Evolutionary conservation across 2,113 vertebrate species (phyloP).

Genomic region (Otolemur garnettii): DNA sequence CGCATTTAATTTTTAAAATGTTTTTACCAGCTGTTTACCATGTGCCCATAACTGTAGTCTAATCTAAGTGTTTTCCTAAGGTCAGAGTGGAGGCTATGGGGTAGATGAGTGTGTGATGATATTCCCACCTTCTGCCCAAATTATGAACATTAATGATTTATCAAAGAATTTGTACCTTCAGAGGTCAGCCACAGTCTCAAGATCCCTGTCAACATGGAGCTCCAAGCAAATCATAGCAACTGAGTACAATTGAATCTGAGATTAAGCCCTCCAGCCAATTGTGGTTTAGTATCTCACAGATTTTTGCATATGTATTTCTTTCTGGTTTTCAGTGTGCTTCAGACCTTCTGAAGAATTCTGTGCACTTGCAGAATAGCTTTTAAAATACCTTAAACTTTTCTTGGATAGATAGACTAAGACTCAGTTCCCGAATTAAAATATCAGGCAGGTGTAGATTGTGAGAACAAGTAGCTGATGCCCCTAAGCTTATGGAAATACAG

Average conservation of each 20-base stretch:
- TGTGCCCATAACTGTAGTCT: neutral
- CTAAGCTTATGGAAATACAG: neutral
- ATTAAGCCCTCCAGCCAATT: neutral
- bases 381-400: neutral
- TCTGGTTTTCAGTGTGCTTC: slow-evolving; percentile 1
- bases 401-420: slow-evolving; percentile 6
- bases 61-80: neutral
- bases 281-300: neutral
- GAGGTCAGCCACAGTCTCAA: neutral
- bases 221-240: neutral
- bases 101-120: neutral
- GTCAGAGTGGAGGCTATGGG: neutral
- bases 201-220: neutral
- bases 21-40: neutral
- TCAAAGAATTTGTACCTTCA: neutral
- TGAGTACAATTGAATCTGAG: neutral
- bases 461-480: neutral
- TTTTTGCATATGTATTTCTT: neutral
- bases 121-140: neutral
- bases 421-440: slow-evolving; percentile 17
- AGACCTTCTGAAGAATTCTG: neutral
- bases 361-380: neutral
- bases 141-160: neutral
- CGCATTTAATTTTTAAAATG: neutral
- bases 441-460: neutral